Base-by-base conservation (phyloP, 2,797 vertebrate species). In the Xenopus petersii region DNA sequence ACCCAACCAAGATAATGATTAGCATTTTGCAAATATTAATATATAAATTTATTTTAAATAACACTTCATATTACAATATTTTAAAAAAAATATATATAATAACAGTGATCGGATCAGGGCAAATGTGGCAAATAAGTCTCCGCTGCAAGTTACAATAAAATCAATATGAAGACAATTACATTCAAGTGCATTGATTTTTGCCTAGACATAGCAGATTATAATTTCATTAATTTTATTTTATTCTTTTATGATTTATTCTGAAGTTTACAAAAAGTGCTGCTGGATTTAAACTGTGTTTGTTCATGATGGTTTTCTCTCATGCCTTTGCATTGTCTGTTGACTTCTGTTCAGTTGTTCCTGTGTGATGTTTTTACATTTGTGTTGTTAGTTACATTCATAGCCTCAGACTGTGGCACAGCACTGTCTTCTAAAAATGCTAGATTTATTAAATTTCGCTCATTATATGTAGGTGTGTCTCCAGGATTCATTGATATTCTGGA, bases 341-440 rank as follows among this genome's bases (percentile, higher is more conserved):
- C 3, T 10, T 12, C 15, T 51, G 10, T 26, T 10, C 3, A 6
- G 9, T 24, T 15, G 10, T 60, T 10, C 10, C 2, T 15, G 24
- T 4, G 6, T 10, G 21, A 24, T 5, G 10, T 24, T 11, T 26
- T 11, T 3, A 11, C 58, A 26, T 60, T 11, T 10, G 17, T 12
- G 21, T 51, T 9, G 36, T 42, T 5, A 42, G 36, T 10, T 12
- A 15, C 11, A 12, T 51, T 51, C 5, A 51, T 10, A 5, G 0
- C 49, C 3, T 7, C 26, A 62, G 30, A 36, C 11, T 63, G 11
- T 12, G 13, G 26, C 12, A 36, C 61, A 63, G 24, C 1, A 16
- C 79, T 17, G 56, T 82, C 79, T 48, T 79, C 33, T 58, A 86
- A 83, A 76, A 83, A 87, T 51, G 80, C 86, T 0, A 54, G 0